Evolutionary conservation across 2,113 vertebrate species (phyloP).

Genomic region (Micronisus gabar): DNA sequence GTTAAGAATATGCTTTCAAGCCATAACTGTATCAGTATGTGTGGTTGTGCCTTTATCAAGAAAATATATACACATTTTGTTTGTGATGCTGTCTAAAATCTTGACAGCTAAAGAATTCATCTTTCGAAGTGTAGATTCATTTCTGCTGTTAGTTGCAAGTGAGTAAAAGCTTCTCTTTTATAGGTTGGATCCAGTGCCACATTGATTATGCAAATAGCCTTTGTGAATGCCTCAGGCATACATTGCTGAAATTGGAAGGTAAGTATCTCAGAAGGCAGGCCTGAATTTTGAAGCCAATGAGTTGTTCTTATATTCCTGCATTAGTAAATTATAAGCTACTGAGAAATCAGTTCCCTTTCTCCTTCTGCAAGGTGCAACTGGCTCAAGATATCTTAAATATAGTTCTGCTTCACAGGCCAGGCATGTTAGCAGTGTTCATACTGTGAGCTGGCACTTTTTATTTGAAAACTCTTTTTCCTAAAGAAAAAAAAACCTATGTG

Average conservation of each 20-base stretch:
- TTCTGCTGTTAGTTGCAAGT: slow-evolving; percentile 30
- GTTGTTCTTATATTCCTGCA: slow-evolving; percentile 22
- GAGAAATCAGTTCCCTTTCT: neutral
- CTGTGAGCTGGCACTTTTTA: neutral
- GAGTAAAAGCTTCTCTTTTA: slow-evolving; percentile 52
- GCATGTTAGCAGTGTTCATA: neutral
- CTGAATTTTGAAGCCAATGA: slow-evolving; percentile 20
- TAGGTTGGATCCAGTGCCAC: slow-evolving; percentile 48
- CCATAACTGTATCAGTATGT: slow-evolving; percentile 56
- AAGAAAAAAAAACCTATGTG: neutral
- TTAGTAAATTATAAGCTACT: slow-evolving; percentile 43
- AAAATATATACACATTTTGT: slow-evolving; percentile 61
- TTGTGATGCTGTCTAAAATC: slow-evolving; percentile 69
- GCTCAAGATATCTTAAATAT: neutral
- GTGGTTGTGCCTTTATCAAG: slow-evolving; percentile 57
- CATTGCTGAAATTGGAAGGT: slow-evolving; percentile 47
- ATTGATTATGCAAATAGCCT: slow-evolving; percentile 49
- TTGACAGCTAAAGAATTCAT: slow-evolving; percentile 69
- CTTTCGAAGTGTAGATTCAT: slow-evolving; percentile 51
- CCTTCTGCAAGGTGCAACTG: neutral
- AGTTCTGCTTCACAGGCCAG: neutral
- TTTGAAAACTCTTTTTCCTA: neutral
- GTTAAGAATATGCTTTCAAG: slow-evolving; percentile 73
- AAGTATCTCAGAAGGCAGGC: slow-evolving; percentile 49
- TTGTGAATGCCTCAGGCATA: slow-evolving; percentile 50